Conservation (phyloP, 2,113 vertebrate genomes). For the Bubalus kerabau region DNA sequence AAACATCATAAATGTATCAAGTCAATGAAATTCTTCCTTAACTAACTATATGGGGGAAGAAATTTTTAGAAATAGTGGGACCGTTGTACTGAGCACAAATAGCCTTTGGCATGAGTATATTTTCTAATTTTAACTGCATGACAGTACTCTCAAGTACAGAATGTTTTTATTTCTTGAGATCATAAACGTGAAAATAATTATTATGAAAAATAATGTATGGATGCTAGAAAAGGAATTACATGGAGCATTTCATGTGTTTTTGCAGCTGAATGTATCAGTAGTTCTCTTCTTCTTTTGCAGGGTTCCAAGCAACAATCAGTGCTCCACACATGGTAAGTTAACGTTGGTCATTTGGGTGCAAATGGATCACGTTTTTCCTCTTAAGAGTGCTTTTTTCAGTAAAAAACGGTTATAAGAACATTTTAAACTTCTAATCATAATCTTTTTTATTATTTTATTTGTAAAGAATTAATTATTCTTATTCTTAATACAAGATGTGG, state of each 20-base stretch:
- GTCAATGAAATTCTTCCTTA: neutral
- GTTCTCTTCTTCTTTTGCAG: constrained; percentile 80
- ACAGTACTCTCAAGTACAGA: neutral
- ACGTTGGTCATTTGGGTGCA: neutral
- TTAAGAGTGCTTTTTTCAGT: neutral
- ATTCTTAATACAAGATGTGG: neutral
- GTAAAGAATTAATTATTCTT: neutral
- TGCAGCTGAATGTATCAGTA: neutral
- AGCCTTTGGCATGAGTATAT: neutral
- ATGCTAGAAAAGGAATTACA: neutral
- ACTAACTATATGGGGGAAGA: neutral
- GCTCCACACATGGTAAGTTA: constrained; percentile 97
- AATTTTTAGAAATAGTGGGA: neutral
- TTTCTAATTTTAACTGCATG: constrained; percentile 35
- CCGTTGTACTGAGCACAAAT: neutral
- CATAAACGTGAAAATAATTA: constrained; percentile 11
- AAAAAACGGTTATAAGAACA: neutral
- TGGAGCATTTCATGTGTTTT: neutral
- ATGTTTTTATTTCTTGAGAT: neutral
- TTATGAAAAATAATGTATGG: neutral
- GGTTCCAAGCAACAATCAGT: constrained; percentile 99
- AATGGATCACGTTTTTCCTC: neutral
- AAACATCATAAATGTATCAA: neutral
- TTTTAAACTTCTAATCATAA: neutral
- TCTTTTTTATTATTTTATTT: constrained; percentile 5